phyloP scores from a whole-genome alignment of 2,797 vertebrate species.

The Sebastes variabilis region DNA sequence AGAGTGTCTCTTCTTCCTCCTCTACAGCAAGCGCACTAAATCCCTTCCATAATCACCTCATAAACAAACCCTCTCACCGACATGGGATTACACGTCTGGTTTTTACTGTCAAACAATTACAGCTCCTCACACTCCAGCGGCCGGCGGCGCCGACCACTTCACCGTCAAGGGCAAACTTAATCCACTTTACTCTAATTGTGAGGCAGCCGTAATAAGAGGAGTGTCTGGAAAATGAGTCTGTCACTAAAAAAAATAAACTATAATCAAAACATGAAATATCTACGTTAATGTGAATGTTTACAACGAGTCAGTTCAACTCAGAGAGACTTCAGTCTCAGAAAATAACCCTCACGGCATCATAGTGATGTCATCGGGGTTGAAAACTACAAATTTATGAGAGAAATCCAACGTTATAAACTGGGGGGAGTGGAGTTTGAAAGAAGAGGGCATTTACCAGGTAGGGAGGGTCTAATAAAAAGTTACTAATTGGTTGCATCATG shows the following conservation, averaged over 20 bases:
- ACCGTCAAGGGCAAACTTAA: conserved; percentile 41
- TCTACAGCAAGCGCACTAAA: background rate
- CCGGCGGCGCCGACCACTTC: conserved; percentile 27
- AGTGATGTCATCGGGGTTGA: too few relatives aligned
- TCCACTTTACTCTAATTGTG: conserved; percentile 43
- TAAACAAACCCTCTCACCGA: conserved; percentile 12
- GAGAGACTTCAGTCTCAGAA: background rate
- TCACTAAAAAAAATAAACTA: background rate
- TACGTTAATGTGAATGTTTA: background rate
- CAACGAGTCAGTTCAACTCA: background rate
- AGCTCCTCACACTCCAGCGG: conserved; percentile 28
- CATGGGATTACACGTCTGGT: conserved; percentile 21
- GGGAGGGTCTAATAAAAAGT: background rate
- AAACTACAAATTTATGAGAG: background rate
- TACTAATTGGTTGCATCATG: background rate
- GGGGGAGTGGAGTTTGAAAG: too few relatives aligned
- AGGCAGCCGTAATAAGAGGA: conserved; percentile 1
- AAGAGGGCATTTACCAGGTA: background rate
- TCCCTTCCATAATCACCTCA: conserved; percentile 15
- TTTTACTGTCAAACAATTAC: conserved; percentile 34
- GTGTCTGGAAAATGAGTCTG: conserved; percentile 17
- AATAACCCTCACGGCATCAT: background rate
- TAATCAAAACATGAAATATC: background rate
- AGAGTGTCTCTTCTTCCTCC: background rate
- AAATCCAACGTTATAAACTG: too few relatives aligned